phyloP scores from a whole-genome alignment of 2,113 vertebrate genomes.

The Cyanistes caeruleus region DNA sequence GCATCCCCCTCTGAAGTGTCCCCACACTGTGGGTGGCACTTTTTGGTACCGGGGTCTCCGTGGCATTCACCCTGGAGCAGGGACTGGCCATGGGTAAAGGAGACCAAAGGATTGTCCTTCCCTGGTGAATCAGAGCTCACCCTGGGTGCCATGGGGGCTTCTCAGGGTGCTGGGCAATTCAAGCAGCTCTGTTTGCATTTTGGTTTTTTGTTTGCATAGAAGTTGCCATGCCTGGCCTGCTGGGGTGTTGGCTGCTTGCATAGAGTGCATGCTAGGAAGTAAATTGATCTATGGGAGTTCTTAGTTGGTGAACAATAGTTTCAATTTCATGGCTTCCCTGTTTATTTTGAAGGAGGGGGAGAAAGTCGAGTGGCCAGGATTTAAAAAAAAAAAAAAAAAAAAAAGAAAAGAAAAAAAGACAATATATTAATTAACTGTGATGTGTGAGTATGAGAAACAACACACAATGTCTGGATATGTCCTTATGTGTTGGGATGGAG shows the following conservation, averaged over 20 bases:
- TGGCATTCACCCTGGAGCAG: not conserved
- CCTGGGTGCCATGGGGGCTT: not conserved
- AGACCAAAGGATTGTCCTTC: not conserved
- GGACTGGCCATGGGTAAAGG: not conserved
- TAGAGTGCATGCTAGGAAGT: not conserved
- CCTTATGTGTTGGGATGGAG: not conserved
- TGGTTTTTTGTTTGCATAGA: not conserved
- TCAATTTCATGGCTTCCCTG: not conserved
- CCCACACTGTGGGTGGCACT: not conserved
- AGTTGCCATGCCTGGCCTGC: not conserved
- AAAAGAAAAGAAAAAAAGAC: not conserved
- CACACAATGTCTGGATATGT: fast-evolving
- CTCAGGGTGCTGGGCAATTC: not conserved
- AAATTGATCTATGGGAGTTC: not conserved
- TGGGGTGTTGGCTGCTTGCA: not conserved
- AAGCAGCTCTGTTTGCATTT: not conserved
- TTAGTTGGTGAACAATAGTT: not conserved
- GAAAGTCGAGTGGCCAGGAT: not conserved
- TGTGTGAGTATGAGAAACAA: not conserved
- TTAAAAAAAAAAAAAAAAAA: not conserved
- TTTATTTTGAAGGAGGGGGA: not conserved
- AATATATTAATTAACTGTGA: not conserved
- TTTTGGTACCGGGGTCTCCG: fast-evolving
- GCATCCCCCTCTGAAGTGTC: not conserved
- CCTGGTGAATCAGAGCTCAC: not conserved